A percentile compares a stretch with the other conserved stretches of the same genome.
These are phyloP conservation scores for Drosophila meridionalis DNA, from an alignment of 2,888 invertebrate species.

Conservation along the genomic window DNA sequence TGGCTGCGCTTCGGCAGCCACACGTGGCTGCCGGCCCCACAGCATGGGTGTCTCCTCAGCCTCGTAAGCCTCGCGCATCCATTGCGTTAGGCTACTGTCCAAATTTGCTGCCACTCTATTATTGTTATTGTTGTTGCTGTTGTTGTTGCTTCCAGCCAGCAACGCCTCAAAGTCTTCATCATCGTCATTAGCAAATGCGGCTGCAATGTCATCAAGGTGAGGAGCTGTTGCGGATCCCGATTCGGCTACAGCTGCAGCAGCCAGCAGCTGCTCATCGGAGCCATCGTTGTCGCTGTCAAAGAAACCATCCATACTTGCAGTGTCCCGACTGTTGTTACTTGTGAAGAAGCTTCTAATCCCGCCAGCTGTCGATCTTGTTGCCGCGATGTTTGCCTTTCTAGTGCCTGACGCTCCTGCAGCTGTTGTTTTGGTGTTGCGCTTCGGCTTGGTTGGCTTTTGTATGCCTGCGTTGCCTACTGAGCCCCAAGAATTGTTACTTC, in stretches of 20 bases:
- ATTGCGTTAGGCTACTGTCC: conserved; percentile 50
- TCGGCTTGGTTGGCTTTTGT: conserved; percentile 19
- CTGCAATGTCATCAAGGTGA: conserved; percentile 65
- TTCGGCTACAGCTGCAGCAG: conserved; percentile 51
- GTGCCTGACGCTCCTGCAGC: not conserved
- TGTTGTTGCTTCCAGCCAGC: conserved; percentile 17
- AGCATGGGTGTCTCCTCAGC: conserved; percentile 55
- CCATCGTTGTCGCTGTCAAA: conserved; percentile 80
- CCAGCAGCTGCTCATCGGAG: conserved; percentile 76
- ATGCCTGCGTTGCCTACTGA: not conserved
- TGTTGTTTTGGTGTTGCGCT: not conserved
- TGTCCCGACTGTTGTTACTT: conserved; percentile 14
- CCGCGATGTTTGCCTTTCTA: conserved; percentile 18
- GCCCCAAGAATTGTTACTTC: conserved; percentile 6
- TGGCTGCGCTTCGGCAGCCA: conserved; percentile 38
- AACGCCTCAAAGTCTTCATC: conserved; percentile 71
- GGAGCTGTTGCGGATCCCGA: not conserved
- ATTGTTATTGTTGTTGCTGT: not conserved
- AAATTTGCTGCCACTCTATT: not conserved
- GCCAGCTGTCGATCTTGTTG: conserved; percentile 9
- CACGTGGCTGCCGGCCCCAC: conserved; percentile 60
- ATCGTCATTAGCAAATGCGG: conserved; percentile 74
- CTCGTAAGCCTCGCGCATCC: conserved; percentile 47
- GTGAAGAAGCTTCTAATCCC: conserved; percentile 67
- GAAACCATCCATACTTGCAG: conserved; percentile 61